Evolutionary conservation across 2,888 invertebrate species (phyloP), one percentile per base, ranked within the genome.

Genomic region (Xylota sylvarum): DNA sequence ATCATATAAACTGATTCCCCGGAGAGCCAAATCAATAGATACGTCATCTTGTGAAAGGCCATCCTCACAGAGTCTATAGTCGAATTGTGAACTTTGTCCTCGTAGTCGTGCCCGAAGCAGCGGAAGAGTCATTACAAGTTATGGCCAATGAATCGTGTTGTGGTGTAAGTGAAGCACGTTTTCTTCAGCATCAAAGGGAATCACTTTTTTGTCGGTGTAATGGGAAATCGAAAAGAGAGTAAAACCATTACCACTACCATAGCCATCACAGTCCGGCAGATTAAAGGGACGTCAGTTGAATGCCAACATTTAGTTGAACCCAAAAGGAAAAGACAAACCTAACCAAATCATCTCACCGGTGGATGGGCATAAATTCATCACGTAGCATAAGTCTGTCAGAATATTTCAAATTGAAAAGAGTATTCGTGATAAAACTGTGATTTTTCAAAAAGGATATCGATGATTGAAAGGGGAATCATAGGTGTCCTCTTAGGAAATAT

Each of bases 81-180:
- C 19, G 37, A 37, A 17, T 2, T 23, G 40, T 30, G 43, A 43
- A n/a, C 19, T n/a, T 12, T 43, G n/a, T 30, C n/a, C 62, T 62
- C 19, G 23, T 40, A 43, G 0, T 27, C 62, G 10, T 43, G 2
- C 43, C 43, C 27, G 40, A 7, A 27, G 17, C 37, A 55, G 1
- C 30, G 40, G 43, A 56, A 30, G 19, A 17, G 56, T 43, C 69
- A 43, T 69, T 56, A 69, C 17, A 56, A 69, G 43, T 69, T 56
- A 69, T 69, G 40, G 55, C 69, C 69, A 55, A 40, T 55, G 69
- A 43, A 55, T 55, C 69, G 40, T 69, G 40, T 14, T 55, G 55
- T n/a, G 30, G 30, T 23, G 40, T 55, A 55, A 67, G 14, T 40
- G 62, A 62, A 43, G 62, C 23, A 67, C n/a, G 67, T 50, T 14